Percentiles rank a stretch among this genome's conserved stretches.
These are phyloP conservation scores for Papilio demoleus DNA, from an alignment of 2,888 invertebrate species.

Conservation along the genomic window DNA sequence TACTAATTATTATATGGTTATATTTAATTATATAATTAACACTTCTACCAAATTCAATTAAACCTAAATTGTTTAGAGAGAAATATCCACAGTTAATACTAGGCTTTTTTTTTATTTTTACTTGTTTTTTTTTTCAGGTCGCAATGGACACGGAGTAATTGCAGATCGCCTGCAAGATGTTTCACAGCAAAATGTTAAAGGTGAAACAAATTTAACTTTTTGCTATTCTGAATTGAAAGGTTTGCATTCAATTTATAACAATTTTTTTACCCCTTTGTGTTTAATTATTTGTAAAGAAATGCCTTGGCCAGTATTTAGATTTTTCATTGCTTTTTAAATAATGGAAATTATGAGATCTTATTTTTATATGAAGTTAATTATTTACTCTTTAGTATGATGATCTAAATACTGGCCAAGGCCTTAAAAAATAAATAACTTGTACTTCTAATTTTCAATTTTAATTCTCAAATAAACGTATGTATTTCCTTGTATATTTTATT, in stretches of 20 bases:
- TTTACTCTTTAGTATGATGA: not conserved
- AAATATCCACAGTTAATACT: too few relatives aligned
- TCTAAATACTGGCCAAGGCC: slow-evolving; percentile 71
- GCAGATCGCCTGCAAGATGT: slow-evolving; percentile 56
- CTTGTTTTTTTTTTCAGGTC: slow-evolving; percentile 60
- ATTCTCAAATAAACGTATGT: slow-evolving; percentile 30
- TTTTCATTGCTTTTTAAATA: slow-evolving; percentile 24
- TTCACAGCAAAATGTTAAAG: slow-evolving; percentile 31
- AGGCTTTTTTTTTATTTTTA: not conserved
- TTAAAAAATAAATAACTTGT: slow-evolving; percentile 35
- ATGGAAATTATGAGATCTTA: not conserved
- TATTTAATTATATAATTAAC: too few relatives aligned
- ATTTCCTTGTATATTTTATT: not conserved
- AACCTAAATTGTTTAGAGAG: too few relatives aligned
- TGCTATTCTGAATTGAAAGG: not conserved
- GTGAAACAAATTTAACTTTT: not conserved
- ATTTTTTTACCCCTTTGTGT: slow-evolving; percentile 52
- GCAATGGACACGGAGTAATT: slow-evolving; percentile 80
- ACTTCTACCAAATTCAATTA: not conserved
- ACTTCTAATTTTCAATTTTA: not conserved
- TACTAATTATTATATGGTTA: too few relatives aligned
- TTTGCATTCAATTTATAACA: not conserved
- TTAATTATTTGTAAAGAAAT: slow-evolving; percentile 54
- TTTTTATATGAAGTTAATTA: not conserved
- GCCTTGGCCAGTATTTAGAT: slow-evolving; percentile 74